phyloP scores from a whole-genome alignment of 2,113 vertebrate species.

The Forbesichthys papilliferus region DNA sequence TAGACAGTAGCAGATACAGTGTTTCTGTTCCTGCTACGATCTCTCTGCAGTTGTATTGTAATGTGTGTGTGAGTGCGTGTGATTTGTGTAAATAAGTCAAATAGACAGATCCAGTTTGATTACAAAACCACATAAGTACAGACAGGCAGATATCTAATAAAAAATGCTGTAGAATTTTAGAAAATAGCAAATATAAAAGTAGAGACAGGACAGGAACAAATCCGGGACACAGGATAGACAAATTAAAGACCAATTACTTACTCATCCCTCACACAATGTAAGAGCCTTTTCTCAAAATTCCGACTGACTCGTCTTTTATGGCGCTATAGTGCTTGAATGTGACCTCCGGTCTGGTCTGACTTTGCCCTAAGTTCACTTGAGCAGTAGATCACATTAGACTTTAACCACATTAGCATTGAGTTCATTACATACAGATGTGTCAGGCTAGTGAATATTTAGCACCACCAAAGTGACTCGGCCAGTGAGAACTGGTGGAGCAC shows the following conservation, averaged over 20 bases:
- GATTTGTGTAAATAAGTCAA: slow-evolving; percentile 12
- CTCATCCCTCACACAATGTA: background rate
- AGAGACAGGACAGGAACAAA: background rate
- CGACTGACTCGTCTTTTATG: background rate
- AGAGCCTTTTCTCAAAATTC: background rate
- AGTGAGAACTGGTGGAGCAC: slow-evolving; percentile 24
- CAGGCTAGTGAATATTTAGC: slow-evolving; percentile 33
- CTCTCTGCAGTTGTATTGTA: too few relatives aligned
- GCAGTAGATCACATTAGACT: slow-evolving; percentile 34
- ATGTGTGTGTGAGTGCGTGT: too few relatives aligned
- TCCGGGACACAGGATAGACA: slow-evolving; percentile 20
- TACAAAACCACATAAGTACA: slow-evolving; percentile 37
- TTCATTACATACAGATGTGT: slow-evolving; percentile 35
- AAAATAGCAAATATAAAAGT: slow-evolving; percentile 6
- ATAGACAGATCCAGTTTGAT: slow-evolving; percentile 18
- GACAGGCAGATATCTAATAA: slow-evolving; percentile 40
- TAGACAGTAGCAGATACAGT: too few relatives aligned
- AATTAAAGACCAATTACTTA: background rate
- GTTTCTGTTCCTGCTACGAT: too few relatives aligned
- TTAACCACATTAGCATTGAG: background rate
- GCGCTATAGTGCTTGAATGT: slow-evolving; percentile 14
- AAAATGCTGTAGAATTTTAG: slow-evolving; percentile 34
- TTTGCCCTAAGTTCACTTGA: slow-evolving; percentile 28
- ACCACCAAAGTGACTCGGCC: slow-evolving; percentile 23
- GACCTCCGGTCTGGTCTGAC: slow-evolving; percentile 25